Evolutionary conservation across 2,888 invertebrate species (phyloP).

Genomic region (Sinotaia quadrata): DNA sequence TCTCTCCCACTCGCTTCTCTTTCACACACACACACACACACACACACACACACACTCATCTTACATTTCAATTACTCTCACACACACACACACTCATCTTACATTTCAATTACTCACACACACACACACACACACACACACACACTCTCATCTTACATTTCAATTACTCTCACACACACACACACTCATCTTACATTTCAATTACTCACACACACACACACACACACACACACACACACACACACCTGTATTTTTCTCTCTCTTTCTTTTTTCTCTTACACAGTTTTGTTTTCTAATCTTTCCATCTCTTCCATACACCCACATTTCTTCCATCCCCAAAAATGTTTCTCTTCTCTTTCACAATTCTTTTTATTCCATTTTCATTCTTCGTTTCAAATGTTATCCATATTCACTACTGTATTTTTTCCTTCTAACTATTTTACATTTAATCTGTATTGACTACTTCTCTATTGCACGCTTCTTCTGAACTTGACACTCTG

Average conservation of each 20-base stretch:
- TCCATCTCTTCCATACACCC: no score
- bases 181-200: not conserved
- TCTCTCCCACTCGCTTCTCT: no score
- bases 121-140: conserved; percentile 14
- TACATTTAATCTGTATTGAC: not conserved
- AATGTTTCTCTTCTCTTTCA: conserved; percentile 9
- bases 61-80: not conserved
- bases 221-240: conserved; percentile 3
- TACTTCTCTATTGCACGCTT: not conserved
- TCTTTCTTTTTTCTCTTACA: not conserved
- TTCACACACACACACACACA: conserved; percentile 4
- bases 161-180: conserved; percentile 1
- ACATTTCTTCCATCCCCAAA: no score
- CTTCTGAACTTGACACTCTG: no score
- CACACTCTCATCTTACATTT: conserved; percentile 3
- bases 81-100: conserved; percentile 16
- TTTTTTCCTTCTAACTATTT: not conserved
- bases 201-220: not conserved
- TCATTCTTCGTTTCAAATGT: not conserved
- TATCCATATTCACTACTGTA: not conserved
- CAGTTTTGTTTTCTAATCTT: no score
- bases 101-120: conserved; percentile 13
- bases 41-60: not conserved
- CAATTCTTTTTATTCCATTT: not conserved
- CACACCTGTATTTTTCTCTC: not conserved